phyloP scores from a whole-genome alignment of 2,797 vertebrate genomes.

The Helarctos malayanus region DNA sequence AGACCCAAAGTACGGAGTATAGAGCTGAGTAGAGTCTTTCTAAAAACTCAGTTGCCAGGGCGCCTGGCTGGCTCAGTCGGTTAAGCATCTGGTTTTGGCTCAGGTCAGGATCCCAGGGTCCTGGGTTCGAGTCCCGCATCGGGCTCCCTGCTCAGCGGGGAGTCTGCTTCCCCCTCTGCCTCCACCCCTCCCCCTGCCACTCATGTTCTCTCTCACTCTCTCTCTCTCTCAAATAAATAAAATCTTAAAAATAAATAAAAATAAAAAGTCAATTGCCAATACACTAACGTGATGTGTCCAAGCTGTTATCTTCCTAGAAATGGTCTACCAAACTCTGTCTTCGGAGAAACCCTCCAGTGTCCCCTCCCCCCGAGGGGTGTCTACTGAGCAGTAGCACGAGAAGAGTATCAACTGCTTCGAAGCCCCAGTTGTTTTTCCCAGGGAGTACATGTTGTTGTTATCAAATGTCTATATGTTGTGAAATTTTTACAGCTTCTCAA shows the following conservation, averaged over 20 bases:
- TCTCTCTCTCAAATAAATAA: not conserved
- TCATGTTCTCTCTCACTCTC: not conserved
- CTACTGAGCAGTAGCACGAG: not conserved
- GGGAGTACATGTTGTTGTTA: slow-evolving; percentile 30
- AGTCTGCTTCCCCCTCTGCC: not conserved
- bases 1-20: not conserved
- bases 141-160: not conserved
- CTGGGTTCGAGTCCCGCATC: not conserved
- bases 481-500: slow-evolving; percentile 56
- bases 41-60: not conserved
- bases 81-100: not conserved
- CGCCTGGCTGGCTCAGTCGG: not conserved
- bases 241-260: not conserved
- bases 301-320: not conserved
- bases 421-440: slow-evolving; percentile 55
- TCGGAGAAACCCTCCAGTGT: not conserved
- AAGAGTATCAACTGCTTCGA: not conserved
- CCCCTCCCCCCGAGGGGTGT: not conserved
- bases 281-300: not conserved
- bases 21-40: not conserved
- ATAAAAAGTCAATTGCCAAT: not conserved
- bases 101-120: not conserved
- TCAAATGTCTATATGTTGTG: slow-evolving; percentile 37
- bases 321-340: not conserved
- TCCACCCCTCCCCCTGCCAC: too few species aligned